A percentile compares a stretch with the other conserved stretches of the same genome.
Evolutionary conservation across 2,888 invertebrate genomes (phyloP).

Genomic region (Chymomyza amoena): DNA sequence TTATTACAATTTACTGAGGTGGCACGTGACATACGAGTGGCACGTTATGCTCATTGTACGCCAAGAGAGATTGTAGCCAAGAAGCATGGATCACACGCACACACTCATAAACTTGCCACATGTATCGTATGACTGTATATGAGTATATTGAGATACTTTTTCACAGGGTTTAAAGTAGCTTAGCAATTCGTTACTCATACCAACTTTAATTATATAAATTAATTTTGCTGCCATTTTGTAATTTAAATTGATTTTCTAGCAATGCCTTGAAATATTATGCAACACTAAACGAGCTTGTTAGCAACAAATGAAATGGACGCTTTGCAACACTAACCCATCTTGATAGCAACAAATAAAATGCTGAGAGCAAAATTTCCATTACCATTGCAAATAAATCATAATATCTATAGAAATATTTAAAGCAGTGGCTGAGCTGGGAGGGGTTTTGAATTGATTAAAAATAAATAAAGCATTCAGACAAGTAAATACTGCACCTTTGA

Average conservation of each 20-base stretch:
- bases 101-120: background rate
- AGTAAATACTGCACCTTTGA: no score
- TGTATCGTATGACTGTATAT: background rate
- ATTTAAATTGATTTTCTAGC: background rate
- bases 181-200: background rate
- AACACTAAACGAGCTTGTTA: no score
- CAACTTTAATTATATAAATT: background rate
- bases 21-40: constrained; percentile 73
- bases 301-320: no score
- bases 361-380: background rate
- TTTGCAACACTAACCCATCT: no score
- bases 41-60: constrained; percentile 59
- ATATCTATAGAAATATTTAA: background rate
- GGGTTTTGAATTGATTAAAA: no score
- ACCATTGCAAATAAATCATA: background rate
- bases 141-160: background rate
- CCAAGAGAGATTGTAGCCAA: constrained; percentile 30
- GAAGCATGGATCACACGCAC: constrained; percentile 36
- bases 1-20: constrained; percentile 75
- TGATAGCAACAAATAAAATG: background rate
- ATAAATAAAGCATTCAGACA: no score
- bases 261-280: background rate
- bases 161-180: background rate
- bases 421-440: no score
- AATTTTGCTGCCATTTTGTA: background rate